Conservation (phyloP, 2,797 vertebrate genomes). For the Nannoperca obscura region DNA sequence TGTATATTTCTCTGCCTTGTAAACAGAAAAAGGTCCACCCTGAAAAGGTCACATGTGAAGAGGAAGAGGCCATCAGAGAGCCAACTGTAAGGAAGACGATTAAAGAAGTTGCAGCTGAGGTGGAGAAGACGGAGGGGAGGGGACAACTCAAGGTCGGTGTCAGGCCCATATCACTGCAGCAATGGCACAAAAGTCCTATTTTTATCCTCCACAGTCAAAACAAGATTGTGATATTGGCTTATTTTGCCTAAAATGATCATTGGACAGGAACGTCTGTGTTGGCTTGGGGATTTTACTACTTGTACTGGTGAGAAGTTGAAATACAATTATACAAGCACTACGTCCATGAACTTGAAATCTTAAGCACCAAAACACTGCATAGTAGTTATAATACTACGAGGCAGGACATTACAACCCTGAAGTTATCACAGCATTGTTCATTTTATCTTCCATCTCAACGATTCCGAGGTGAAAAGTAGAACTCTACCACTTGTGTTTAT, state of each 20-base stretch:
- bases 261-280: not conserved
- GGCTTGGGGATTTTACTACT: not conserved
- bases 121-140: conserved; percentile 81
- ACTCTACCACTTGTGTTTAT: not conserved
- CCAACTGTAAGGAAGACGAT: conserved; percentile 74
- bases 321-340: not conserved
- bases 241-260: not conserved
- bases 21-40: conserved; percentile 80
- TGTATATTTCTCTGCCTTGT: not conserved
- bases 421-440: not conserved
- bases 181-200: not conserved
- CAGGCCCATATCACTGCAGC: not conserved
- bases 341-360: not conserved
- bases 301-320: not conserved
- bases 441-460: not conserved
- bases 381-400: no score
- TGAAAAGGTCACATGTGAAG: conserved; percentile 75
- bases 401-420: not conserved
- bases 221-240: not conserved
- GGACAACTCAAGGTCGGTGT: conserved; percentile 83
- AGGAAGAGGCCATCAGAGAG: conserved; percentile 79
- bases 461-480: not conserved
- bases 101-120: conserved; percentile 76
- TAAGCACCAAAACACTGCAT: not conserved
- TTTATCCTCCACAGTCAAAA: not conserved